Evolutionary conservation across 2,888 invertebrate species (phyloP).

Genomic region (Acleris sparsana): DNA sequence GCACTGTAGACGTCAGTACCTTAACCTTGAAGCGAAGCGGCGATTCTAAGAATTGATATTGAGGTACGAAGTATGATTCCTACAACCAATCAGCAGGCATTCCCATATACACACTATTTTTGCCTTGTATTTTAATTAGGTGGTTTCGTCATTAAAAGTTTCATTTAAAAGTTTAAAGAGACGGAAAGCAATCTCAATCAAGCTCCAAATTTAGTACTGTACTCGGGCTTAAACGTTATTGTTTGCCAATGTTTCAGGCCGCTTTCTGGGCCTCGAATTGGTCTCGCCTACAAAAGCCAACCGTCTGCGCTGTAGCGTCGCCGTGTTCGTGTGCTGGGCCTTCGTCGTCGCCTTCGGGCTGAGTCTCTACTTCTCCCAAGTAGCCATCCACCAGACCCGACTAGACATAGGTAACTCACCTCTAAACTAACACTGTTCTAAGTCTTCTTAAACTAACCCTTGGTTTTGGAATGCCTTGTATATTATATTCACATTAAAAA

Average conservation of each 20-base stretch:
- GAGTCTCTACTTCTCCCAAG: conserved; percentile 58
- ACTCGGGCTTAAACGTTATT: conserved; percentile 18
- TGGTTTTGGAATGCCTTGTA: no score
- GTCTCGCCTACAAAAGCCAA: conserved; percentile 59
- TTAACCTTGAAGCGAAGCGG: no score
- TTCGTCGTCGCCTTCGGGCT: conserved; percentile 63
- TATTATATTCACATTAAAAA: neutral
- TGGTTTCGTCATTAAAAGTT: no score
- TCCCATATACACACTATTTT: no score
- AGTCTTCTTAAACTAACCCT: neutral
- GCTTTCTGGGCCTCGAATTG: conserved; percentile 71
- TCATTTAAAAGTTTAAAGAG: no score
- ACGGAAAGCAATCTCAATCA: no score
- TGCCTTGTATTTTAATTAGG: no score
- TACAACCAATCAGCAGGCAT: no score
- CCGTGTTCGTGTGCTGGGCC: conserved; percentile 75
- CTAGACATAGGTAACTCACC: conserved; percentile 66
- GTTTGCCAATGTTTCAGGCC: conserved; percentile 65
- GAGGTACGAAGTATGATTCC: no score
- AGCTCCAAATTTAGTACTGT: no score
- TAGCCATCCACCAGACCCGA: conserved; percentile 50
- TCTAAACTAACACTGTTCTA: neutral
- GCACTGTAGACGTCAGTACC: no score
- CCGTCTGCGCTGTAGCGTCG: conserved; percentile 70
- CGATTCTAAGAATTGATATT: no score